Conservation (phyloP, 2,888 invertebrate genomes). For the Trypoxylon attenuatum region DNA sequence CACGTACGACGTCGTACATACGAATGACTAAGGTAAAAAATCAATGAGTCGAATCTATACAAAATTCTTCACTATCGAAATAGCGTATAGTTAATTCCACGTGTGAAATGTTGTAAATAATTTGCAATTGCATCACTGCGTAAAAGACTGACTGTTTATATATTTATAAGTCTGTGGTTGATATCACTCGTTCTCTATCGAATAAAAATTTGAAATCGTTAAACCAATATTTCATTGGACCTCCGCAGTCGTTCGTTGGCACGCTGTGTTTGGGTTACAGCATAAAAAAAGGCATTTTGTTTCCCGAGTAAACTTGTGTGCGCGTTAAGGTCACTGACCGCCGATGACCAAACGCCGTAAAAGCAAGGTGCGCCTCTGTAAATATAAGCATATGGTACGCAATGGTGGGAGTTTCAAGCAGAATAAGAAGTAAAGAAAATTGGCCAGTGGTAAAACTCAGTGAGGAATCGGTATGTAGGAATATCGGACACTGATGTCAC, state of each 20-base stretch:
- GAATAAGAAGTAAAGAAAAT: slow-evolving; percentile 22
- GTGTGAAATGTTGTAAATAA: too few species aligned
- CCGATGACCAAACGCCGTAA: slow-evolving; percentile 55
- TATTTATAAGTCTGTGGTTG: too few species aligned
- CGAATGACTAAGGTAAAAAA: too few species aligned
- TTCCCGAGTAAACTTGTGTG: slow-evolving; percentile 25
- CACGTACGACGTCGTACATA: not conserved
- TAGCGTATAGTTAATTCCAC: too few species aligned
- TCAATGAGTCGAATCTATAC: too few species aligned
- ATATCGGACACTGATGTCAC: slow-evolving; percentile 45
- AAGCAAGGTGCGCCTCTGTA: slow-evolving; percentile 42
- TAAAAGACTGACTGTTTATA: too few species aligned
- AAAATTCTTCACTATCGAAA: too few species aligned
- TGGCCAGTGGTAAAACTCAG: not conserved
- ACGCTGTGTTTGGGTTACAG: not conserved
- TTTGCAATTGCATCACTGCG: too few species aligned
- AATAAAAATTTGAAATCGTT: not conserved
- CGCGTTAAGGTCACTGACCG: slow-evolving; percentile 58
- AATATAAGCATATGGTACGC: slow-evolving; percentile 29
- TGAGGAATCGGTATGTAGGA: slow-evolving; percentile 1
- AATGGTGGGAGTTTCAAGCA: slow-evolving; percentile 22
- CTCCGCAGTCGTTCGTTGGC: not conserved
- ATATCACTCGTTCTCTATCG: too few species aligned
- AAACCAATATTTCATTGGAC: not conserved
- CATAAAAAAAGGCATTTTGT: slow-evolving; percentile 13